A percentile compares a stretch with the other conserved stretches of the same genome.
phyloP scores from a whole-genome alignment of 2,113 vertebrate species.

The Zingel zingel region DNA sequence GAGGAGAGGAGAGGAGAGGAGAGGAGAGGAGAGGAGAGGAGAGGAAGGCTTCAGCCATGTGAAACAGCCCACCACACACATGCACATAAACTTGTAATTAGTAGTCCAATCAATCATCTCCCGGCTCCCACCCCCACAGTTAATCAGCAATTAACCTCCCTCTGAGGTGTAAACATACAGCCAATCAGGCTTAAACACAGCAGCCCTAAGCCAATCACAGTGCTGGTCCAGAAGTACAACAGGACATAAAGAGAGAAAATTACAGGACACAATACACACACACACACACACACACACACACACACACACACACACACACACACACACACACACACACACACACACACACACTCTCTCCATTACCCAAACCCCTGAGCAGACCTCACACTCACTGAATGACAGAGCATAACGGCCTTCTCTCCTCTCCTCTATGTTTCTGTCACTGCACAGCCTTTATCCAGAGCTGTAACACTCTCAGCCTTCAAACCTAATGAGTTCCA shows the following conservation, averaged over 20 bases:
- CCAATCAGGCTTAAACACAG: conserved; percentile 67
- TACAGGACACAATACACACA: conserved; percentile 64
- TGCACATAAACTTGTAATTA: conserved; percentile 62
- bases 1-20: too few relatives aligned
- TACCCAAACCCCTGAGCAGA: conserved; percentile 28
- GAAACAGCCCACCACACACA: conserved; percentile 52
- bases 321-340: conserved; percentile 3
- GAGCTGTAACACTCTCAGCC: background rate
- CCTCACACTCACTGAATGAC: conserved; percentile 48
- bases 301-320: conserved; percentile 28
- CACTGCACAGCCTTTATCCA: background rate
- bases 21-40: too few relatives aligned
- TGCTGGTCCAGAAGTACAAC: conserved; percentile 55
- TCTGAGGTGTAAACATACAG: conserved; percentile 72
- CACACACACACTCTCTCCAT: background rate
- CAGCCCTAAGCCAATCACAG: conserved; percentile 39
- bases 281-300: conserved; percentile 35
- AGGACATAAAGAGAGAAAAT: conserved; percentile 69
- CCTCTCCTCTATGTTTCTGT: conserved; percentile 4
- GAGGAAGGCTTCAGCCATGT: conserved; percentile 7
- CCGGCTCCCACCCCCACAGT: conserved; percentile 56
- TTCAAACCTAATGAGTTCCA: background rate
- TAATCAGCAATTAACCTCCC: conserved; percentile 73
- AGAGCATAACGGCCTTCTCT: conserved; percentile 18
- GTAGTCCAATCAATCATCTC: conserved; percentile 62